Evolutionary conservation across 2,797 vertebrate species (phyloP), one percentile per base, ranked within the genome.

Genomic region (Xenentodon cancila): DNA sequence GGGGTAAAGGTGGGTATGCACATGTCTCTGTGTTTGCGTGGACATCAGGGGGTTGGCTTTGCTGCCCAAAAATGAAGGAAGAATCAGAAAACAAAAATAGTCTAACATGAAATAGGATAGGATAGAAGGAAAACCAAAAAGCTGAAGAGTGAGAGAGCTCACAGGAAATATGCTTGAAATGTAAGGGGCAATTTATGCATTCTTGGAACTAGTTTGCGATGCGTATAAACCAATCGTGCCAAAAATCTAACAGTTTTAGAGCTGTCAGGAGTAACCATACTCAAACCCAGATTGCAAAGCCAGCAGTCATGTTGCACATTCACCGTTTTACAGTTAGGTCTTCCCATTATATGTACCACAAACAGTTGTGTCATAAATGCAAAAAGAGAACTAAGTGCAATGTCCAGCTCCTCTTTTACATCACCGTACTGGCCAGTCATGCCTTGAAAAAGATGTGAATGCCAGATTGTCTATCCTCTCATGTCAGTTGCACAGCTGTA

Each of bases 21-120:
- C 20, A 13, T 54, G 51, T 55, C 20, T 40, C 4, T 44, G 34
- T 59, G 50, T 70, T 19, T 63, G 22, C 49, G 8, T 56, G 34
- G 30, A 37, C 34, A 37, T 5, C 6, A 37, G 9, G 19, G 62
- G 53, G 46, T 55, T 59, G 16, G 65, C 77, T 73, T 58, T 12
- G 90, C 90, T 88, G 85, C 80, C 80, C 68, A 83, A 87, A 87
- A 90, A 85, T 79, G 74, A 84, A 83, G 82, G 82, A 89, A 88
- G 88, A 86, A 85, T 86, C 79, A 74, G 73, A 76, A 75, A 80
- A 84, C 85, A 59, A 78, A 88, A 89, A 89, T 87, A 89, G 86
- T 80, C 64, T 0, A 53, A 85, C 84, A 84, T 86, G 85, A 86
- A 88, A 86, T 81, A 72, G 73, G 85, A 88, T 66, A 82, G 84